phyloP scores from a whole-genome alignment of 2,797 vertebrate genomes.

The Champsocephalus esox region DNA sequence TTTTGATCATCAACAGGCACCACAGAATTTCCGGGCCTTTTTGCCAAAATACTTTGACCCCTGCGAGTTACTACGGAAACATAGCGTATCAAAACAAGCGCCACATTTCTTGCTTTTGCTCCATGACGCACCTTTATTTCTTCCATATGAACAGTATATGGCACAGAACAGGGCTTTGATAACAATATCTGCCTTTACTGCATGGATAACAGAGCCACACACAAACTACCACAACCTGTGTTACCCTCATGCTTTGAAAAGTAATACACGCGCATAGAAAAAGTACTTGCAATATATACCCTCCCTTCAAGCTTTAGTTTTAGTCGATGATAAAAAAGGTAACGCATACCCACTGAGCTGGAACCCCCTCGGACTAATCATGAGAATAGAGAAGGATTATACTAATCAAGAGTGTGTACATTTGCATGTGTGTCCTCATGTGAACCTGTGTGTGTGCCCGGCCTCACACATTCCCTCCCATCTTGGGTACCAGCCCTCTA shows the following conservation, averaged over 20 bases:
- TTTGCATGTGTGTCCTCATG: constrained; percentile 60
- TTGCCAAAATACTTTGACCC: constrained; percentile 72
- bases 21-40: constrained; percentile 67
- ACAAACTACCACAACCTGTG: constrained; percentile 48
- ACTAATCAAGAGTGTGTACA: constrained; percentile 55
- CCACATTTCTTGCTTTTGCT: constrained; percentile 55
- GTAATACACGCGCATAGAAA: constrained; percentile 21
- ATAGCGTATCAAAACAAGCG: constrained; percentile 69
- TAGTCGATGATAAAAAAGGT: constrained; percentile 43
- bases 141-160: constrained; percentile 73
- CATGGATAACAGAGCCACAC: constrained; percentile 29
- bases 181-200: constrained; percentile 50
- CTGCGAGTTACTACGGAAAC: constrained; percentile 72
- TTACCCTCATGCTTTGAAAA: constrained; percentile 41
- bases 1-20: constrained; percentile 78
- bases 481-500: constrained; percentile 60
- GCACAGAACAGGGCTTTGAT: constrained; percentile 53
- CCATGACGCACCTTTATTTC: constrained; percentile 78
- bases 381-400: constrained; percentile 52
- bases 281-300: constrained; percentile 53
- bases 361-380: constrained; percentile 68
- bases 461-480: constrained; percentile 54
- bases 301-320: constrained; percentile 38
- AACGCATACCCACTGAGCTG: constrained; percentile 57
- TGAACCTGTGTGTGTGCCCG: constrained; percentile 71